Evolutionary conservation across 2,113 vertebrate species (phyloP).

Genomic region (Chaetodon auriga): DNA sequence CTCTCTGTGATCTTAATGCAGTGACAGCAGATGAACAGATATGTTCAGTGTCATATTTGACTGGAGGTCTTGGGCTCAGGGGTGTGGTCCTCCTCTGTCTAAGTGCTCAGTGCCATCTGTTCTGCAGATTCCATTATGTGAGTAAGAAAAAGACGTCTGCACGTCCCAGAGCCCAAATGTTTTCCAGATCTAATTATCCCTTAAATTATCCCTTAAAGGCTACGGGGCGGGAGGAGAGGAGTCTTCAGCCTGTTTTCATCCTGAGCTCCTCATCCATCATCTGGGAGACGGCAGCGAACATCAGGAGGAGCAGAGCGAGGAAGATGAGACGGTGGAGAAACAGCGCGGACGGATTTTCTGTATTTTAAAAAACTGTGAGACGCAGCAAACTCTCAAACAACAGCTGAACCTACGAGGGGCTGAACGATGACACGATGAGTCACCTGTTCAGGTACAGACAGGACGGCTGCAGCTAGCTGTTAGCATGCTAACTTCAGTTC

Average conservation of each 20-base stretch:
- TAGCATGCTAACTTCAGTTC: too few relatives aligned
- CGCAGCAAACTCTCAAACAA: too few relatives aligned
- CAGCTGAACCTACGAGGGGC: too few relatives aligned
- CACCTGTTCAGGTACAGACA: too few relatives aligned
- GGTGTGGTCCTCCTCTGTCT: conserved; percentile 8
- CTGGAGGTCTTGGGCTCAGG: not conserved
- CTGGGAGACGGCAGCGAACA: not conserved
- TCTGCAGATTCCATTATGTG: conserved; percentile 38
- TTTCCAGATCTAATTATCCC: conserved; percentile 64
- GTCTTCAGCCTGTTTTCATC: not conserved
- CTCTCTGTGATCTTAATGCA: not conserved
- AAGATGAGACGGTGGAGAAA: not conserved
- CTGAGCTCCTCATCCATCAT: conserved; percentile 54
- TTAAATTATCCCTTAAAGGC: conserved; percentile 56
- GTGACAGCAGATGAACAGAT: not conserved
- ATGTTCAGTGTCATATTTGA: too few relatives aligned
- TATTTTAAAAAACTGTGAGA: too few relatives aligned
- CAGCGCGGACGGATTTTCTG: not conserved
- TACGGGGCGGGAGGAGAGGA: conserved; percentile 31
- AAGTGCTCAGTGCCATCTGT: conserved; percentile 3
- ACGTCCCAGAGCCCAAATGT: conserved; percentile 40
- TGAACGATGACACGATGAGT: too few relatives aligned
- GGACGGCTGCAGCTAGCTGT: too few relatives aligned
- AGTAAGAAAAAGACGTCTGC: conserved; percentile 26
- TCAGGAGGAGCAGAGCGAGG: not conserved